Conservation (phyloP, 2,888 invertebrate species). For the Cataglyphis cursor region DNA sequence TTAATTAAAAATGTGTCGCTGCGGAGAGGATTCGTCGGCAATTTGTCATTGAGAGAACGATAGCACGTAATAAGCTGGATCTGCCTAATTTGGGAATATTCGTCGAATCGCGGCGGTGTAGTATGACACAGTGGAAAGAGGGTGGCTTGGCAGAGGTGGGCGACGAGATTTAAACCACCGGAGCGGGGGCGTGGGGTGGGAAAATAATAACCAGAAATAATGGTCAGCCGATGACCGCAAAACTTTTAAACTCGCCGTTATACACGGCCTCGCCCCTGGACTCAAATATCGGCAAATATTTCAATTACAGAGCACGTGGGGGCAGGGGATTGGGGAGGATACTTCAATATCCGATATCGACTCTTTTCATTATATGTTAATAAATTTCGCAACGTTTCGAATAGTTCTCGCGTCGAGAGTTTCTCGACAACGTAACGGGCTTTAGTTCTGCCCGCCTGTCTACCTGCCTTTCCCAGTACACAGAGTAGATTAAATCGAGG, state of each 20-base stretch:
- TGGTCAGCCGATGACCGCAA: conserved; percentile 52
- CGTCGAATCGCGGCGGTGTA: background rate
- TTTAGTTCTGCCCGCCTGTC: background rate
- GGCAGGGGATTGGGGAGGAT: conserved; percentile 3
- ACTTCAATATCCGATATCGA: conserved; percentile 68
- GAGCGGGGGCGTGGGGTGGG: background rate
- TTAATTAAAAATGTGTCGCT: conserved; percentile 41
- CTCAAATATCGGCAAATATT: conserved; percentile 75
- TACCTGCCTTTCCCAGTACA: background rate
- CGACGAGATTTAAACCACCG: conserved; percentile 9
- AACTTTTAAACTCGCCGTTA: conserved; percentile 64
- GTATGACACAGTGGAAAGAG: background rate
- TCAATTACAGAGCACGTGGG: conserved; percentile 66
- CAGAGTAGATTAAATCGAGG: conserved; percentile 43
- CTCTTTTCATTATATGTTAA: conserved; percentile 58
- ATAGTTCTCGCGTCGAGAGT: conserved; percentile 54
- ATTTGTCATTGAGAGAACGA: conserved; percentile 20
- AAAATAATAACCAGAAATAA: conserved; percentile 52
- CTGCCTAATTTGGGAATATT: conserved; percentile 4
- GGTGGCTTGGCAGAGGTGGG: background rate
- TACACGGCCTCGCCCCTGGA: conserved; percentile 40
- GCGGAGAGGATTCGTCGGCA: conserved; percentile 1
- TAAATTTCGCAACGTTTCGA: conserved; percentile 65
- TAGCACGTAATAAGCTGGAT: conserved; percentile 18
- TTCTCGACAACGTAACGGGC: conserved; percentile 8